Evolutionary conservation across 2,797 vertebrate species (phyloP), one percentile per base, ranked within the genome.

Genomic region (Pagetopsis macropterus): DNA sequence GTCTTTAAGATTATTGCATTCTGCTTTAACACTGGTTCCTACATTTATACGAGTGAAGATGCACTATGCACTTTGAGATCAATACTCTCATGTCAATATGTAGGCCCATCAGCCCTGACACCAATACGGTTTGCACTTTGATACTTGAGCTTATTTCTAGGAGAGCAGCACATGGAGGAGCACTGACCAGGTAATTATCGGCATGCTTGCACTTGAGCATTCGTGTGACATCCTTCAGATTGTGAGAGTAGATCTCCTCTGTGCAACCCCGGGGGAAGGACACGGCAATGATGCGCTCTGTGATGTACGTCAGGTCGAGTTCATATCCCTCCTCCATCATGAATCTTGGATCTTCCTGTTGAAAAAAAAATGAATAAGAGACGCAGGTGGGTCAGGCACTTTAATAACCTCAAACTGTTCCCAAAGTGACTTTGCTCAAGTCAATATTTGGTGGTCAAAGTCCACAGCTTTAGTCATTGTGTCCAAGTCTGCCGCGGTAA

Each of bases 131-230:
- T 43, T 65, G 76, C 56, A 54, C 75, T 85, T 67, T 78, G 72
- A 81, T 63, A 70, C 69, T 19, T 51, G 10, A 60, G 58, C 48
- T 48, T 54, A 58, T 59, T 78, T 52, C 16, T 44, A 75, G 19
- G 64, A 21, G 59, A 62, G 67, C 50, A 31, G 78, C 72, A 56
- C 52, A 40, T 1, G 27, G 57, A 44, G 16, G 0, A 4, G 14
- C 49, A 75, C 96, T 84, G 94, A 99, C 98, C 96, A 99, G 91
- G 90, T 99, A 99, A 92, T 97, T 98, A 84, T 98, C 96, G 0
- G 96, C 96, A 13, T 99, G 98, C 88, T 99, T 99, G 86, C 96
- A 99, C 92, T 95, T 96, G 46, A 99, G 96, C 98, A 99, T 99
- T 55, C 93, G 94, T 0, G 96, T 98, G 83, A 99, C 98, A 77